Conservation (phyloP, 2,888 invertebrate genomes). For the Spilarctia lutea region DNA sequence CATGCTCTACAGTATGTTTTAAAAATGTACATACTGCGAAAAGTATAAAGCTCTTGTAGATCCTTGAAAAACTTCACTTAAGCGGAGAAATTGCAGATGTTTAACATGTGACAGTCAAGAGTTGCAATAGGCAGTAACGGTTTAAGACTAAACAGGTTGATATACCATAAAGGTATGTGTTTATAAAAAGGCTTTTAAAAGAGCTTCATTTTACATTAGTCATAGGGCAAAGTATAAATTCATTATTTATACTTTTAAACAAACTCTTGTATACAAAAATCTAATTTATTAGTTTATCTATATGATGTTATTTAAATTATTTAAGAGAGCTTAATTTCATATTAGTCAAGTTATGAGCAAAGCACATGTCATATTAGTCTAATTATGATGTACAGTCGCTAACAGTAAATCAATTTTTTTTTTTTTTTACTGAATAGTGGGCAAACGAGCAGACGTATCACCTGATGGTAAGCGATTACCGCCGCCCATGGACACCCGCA, state of each 20-base stretch:
- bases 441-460: no score
- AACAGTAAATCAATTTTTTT: background rate
- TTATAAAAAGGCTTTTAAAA: slow-evolving; percentile 6
- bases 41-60: no score
- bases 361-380: background rate
- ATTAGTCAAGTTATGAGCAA: background rate
- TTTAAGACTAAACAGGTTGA: background rate
- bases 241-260: background rate
- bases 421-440: no score
- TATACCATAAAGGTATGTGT: background rate
- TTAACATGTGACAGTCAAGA: no score
- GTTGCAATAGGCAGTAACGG: background rate
- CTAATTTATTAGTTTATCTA: background rate
- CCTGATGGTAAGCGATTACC: no score
- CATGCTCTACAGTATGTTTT: no score
- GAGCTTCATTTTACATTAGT: slow-evolving; percentile 18
- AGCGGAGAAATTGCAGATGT: no score
- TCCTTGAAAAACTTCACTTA: no score
- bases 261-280: background rate
- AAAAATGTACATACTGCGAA: no score
- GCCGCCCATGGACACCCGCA: no score
- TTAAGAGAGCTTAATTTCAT: slow-evolving; percentile 25
- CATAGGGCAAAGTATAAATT: background rate
- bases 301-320: background rate
- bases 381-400: background rate